Percentiles rank a stretch among this genome's conserved stretches.
phyloP scores from a whole-genome alignment of 2,888 invertebrate genomes.

The Ophion ellenae region DNA sequence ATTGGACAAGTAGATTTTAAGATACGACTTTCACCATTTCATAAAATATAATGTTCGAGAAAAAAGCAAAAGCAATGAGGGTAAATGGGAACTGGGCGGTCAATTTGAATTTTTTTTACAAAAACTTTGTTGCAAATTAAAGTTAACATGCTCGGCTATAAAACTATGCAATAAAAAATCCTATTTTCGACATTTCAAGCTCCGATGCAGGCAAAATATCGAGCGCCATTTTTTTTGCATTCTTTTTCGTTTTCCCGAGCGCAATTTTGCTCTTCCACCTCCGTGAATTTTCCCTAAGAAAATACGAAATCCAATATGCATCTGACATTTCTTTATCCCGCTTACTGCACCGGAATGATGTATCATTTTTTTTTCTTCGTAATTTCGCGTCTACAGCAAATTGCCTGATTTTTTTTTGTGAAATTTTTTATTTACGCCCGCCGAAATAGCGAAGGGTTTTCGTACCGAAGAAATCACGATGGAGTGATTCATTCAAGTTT shows the following conservation, averaged over 20 bases:
- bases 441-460: not conserved
- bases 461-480: not conserved
- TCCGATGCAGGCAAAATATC: not conserved
- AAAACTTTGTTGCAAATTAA: too few relatives aligned
- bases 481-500: not conserved
- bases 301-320: not conserved
- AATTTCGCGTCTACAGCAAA: not conserved
- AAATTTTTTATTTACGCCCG: not conserved
- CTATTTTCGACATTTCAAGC: too few relatives aligned
- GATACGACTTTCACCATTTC: too few relatives aligned
- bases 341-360: not conserved
- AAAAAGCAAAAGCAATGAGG: too few relatives aligned
- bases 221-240: not conserved
- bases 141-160: too few relatives aligned
- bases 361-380: not conserved
- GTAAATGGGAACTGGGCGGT: too few relatives aligned
- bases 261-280: not conserved
- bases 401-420: not conserved
- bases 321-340: not conserved
- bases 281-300: not conserved
- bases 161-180: too few relatives aligned
- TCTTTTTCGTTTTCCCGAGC: not conserved
- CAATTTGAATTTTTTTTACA: too few relatives aligned
- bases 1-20: too few relatives aligned
- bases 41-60: too few relatives aligned